Base-by-base conservation (phyloP, 2,888 invertebrate genomes). In the Phorcus lineatus region DNA sequence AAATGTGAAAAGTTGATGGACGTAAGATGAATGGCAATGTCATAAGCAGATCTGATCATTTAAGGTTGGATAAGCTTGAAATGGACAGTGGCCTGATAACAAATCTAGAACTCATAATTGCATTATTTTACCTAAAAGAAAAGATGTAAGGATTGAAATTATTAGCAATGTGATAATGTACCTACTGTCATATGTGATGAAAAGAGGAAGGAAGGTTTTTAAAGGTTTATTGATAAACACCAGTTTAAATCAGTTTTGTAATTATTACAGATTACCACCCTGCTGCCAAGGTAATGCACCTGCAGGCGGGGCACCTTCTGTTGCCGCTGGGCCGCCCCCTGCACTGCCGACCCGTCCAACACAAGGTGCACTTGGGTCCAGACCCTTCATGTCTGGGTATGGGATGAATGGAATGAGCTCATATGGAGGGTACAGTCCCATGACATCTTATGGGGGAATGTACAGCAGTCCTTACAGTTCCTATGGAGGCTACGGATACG, bases 371-470 rank as follows among this genome's bases (percentile, higher is more conserved):
- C n/a, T 70, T 2, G 70, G 70, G 36, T 19, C 70, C 40, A 28
- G 36, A 47, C 53, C 54, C 2, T 76, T 17, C 31, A n/a, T 36
- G 17, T n/a, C 87, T 9, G 80, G 83, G 13, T 86, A 85, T 78
- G 83, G 86, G 54, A 83, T 31, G 28, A 55, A 80, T 22, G 52
- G 24, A 17, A 74, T 62, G 40, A 82, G 82, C 79, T 84, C 83
- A 81, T 85, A 85, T 28, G 80, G 82, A 1, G 79, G 82, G 17
- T 82, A 82, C 78, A 82, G 85, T 28, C 80, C 80, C 4, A 79
- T 79, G 6, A 62, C 77, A 17, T 75, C 75, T n/a, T 85, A 88
- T 36, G 88, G 87, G n/a, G 86, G 86, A 17, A 83, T 84, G 7
- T 81, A 78, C 54, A 81, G 81, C 57, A 80, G 78, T 36, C 83